phyloP scores from a whole-genome alignment of 2,888 invertebrate species.

The Tanytarsus gracilentus region DNA sequence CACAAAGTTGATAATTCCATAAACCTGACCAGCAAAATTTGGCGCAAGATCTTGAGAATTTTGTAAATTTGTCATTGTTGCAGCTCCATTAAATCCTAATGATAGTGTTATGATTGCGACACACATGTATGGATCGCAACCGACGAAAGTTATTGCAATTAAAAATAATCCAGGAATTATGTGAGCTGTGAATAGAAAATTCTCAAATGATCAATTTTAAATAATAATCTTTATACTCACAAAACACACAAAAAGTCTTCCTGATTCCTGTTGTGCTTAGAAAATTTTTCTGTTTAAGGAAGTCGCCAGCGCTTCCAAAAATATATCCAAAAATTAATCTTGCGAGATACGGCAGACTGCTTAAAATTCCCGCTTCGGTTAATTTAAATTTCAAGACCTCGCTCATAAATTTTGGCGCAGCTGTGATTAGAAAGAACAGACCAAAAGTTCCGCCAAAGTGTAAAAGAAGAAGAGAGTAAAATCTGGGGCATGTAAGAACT shows the following conservation, averaged over 20 bases:
- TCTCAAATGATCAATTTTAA: not conserved
- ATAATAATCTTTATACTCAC: conserved; percentile 44
- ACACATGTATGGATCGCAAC: conserved; percentile 54
- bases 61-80: conserved; percentile 52
- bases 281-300: conserved; percentile 45
- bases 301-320: conserved; percentile 62
- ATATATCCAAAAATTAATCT: conserved; percentile 58
- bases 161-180: conserved; percentile 51
- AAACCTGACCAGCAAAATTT: conserved; percentile 61
- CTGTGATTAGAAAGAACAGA: conserved; percentile 64
- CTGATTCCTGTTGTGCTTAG: conserved; percentile 50
- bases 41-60: conserved; percentile 64
- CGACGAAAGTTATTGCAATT: conserved; percentile 50
- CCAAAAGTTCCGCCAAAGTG: conserved; percentile 73
- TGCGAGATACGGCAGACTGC: conserved; percentile 61
- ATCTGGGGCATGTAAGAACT: conserved; percentile 57
- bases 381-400: conserved; percentile 62
- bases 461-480: conserved; percentile 54
- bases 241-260: conserved; percentile 58
- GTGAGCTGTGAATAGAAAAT: conserved; percentile 45
- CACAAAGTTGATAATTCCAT: conserved; percentile 64
- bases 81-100: conserved; percentile 56
- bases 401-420: conserved; percentile 65
- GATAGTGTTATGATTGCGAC: conserved; percentile 58
- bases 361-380: conserved; percentile 58